phyloP scores from a whole-genome alignment of 2,888 invertebrate genomes.

The Zaprionus obscuricornis region DNA sequence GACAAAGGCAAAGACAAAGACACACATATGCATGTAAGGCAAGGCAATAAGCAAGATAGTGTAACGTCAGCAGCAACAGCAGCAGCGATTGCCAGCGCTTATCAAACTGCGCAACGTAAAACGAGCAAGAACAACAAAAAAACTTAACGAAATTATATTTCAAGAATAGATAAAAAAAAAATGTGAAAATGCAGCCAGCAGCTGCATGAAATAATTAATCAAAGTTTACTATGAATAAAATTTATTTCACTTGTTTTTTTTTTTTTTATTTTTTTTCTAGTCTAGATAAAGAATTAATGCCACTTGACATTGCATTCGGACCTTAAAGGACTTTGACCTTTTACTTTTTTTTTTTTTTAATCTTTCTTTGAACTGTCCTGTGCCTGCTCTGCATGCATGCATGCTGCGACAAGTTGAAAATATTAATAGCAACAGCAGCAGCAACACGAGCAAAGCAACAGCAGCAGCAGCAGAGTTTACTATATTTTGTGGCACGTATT shows the following conservation, averaged over 20 bases:
- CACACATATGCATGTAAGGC: conserved; percentile 12
- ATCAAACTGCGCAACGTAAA: conserved; percentile 38
- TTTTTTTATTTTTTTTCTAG: too few species aligned
- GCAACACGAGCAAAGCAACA: too few species aligned
- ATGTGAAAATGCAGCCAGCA: conserved; percentile 42
- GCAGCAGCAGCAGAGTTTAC: conserved; percentile 33
- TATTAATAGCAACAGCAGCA: conserved; percentile 3
- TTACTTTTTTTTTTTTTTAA: conserved; percentile 20
- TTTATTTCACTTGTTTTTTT: conserved; percentile 11
- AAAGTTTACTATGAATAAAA: conserved; percentile 44
- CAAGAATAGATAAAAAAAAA: conserved; percentile 3
- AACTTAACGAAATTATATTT: conserved; percentile 5
- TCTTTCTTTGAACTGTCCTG: too few species aligned
- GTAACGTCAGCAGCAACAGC: conserved; percentile 44
- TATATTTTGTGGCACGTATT: conserved; percentile 65
- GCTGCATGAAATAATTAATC: conserved; percentile 41
- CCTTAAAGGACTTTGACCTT: conserved; percentile 73
- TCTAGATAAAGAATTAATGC: conserved; percentile 26
- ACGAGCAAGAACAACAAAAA: conserved; percentile 15
- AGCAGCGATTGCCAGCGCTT: conserved; percentile 37
- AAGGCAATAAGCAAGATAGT: conserved; percentile 50
- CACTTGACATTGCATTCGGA: conserved; percentile 19
- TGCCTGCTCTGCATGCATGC: conserved; percentile 27
- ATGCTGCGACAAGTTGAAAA: conserved; percentile 19
- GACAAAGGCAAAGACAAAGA: conserved; percentile 23